These are phyloP conservation scores for Tachina grossa DNA, from an alignment of 2,888 invertebrate species.

Conservation along the genomic window DNA sequence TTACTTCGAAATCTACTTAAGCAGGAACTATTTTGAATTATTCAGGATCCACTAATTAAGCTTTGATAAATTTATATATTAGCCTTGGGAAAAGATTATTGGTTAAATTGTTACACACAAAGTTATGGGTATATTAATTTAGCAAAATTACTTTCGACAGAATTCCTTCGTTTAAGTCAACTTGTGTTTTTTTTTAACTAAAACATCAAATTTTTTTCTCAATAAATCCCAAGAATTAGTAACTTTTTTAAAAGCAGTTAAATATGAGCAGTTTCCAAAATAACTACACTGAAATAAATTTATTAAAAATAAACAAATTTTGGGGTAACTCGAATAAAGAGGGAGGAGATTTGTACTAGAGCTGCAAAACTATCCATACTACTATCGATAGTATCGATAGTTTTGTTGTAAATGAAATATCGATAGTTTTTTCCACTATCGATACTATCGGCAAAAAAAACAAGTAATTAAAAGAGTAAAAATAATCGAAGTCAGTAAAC, in stretches of 20 bases:
- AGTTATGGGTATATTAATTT: not conserved
- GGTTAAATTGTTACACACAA: not conserved
- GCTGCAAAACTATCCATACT: no score
- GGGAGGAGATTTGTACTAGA: not conserved
- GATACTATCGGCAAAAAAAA: no score
- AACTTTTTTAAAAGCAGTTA: slow-evolving; percentile 29
- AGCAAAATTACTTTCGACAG: not conserved
- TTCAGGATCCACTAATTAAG: no score
- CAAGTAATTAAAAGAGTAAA: no score
- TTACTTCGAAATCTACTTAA: no score
- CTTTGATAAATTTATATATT: not conserved
- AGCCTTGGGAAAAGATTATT: not conserved
- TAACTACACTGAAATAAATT: slow-evolving; percentile 18
- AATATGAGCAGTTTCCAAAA: slow-evolving; percentile 32
- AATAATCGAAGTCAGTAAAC: no score
- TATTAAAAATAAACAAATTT: not conserved
- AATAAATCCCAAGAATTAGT: slow-evolving; percentile 41
- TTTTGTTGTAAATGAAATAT: no score
- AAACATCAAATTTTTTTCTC: not conserved
- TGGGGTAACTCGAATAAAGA: not conserved
- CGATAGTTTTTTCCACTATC: no score
- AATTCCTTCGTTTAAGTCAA: not conserved
- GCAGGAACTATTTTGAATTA: no score
- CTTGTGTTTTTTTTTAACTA: slow-evolving; percentile 3
- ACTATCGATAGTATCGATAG: no score